phyloP scores from a whole-genome alignment of 2,888 invertebrate species.

The Catocala fraxini region DNA sequence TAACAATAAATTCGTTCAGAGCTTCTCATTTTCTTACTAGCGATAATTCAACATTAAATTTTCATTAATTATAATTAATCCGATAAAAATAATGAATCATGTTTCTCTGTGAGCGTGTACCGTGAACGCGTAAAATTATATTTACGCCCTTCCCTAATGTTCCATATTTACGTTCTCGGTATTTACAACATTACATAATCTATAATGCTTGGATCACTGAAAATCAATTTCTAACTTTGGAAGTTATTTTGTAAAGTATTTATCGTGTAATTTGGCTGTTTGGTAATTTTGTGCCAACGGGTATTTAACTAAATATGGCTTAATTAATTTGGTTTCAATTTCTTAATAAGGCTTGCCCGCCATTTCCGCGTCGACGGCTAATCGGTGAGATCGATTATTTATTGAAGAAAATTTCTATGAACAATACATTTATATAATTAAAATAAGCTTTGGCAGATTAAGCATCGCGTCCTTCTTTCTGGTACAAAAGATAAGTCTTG shows the following conservation, averaged over 20 bases:
- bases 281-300: background rate
- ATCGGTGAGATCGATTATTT: too few relatives aligned
- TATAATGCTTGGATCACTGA: constrained; percentile 11
- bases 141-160: too few relatives aligned
- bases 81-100: constrained; percentile 19
- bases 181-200: background rate
- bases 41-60: constrained; percentile 9
- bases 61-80: constrained; percentile 17
- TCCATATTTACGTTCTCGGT: too few relatives aligned
- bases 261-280: background rate
- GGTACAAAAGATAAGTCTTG: too few relatives aligned
- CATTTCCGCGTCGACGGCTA: too few relatives aligned
- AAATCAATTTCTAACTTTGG: constrained; percentile 8
- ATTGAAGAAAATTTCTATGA: too few relatives aligned
- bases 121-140: background rate
- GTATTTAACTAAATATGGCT: background rate
- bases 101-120: background rate
- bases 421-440: too few relatives aligned
- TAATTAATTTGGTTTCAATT: constrained; percentile 1
- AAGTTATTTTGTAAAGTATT: background rate
- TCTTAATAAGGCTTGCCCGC: background rate
- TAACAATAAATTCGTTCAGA: background rate
- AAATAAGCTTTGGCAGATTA: too few relatives aligned
- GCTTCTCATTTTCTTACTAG: constrained; percentile 6
- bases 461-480: too few relatives aligned